Evolutionary conservation across 2,888 invertebrate genomes (phyloP), one percentile per base, ranked within the genome.

Genomic region (Congeria kusceri): DNA sequence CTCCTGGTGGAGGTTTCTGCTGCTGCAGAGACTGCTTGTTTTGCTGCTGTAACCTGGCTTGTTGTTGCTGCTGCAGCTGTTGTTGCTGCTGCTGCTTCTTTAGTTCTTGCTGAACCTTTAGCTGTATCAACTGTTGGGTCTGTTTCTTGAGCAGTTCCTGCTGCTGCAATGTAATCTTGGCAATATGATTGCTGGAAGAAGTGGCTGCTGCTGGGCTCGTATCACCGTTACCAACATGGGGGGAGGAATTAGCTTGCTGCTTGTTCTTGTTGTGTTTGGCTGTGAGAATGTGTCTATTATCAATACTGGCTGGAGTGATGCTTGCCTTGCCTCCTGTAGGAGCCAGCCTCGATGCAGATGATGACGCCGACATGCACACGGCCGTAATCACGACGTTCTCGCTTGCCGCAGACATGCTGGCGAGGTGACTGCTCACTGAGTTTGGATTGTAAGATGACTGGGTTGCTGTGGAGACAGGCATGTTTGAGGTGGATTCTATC

Each of bases 1-100:
- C 53, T 23, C 1, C 25, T 53, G 53, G n/a, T 53, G 20, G 58
- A 28, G 67, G 64, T 59, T 75, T 65, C 44, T 65, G 59, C 23
- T 58, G 68, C 28, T 68, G 64, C 64, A 70, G 77, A 13, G 59
- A 20, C 29, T 73, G 70, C 3, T 61, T 32, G n/a, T 18, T n/a
- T 20, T 62, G 44, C 39, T 63, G 58, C 64, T 81, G 80, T 39
- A 39, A 39, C 39, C 15, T 39, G 9, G 63, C 64, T 29, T 73
- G 77, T 27, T 78, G 66, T 62, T 77, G 68, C 25, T 61, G 59
- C n/a, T 62, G 62, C 23, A 71, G 75, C 46, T 75, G 70, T 61
- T 81, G 80, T 28, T 82, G 79, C 29, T 69, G 65, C 44, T 80
- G 77, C 29, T 82, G 74, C 28, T 80, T 74, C 75, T 77, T 73